A percentile compares a stretch with the other conserved stretches of the same genome.
phyloP scores from a whole-genome alignment of 1,140 invertebrate species.

The Spodoptera litura region DNA sequence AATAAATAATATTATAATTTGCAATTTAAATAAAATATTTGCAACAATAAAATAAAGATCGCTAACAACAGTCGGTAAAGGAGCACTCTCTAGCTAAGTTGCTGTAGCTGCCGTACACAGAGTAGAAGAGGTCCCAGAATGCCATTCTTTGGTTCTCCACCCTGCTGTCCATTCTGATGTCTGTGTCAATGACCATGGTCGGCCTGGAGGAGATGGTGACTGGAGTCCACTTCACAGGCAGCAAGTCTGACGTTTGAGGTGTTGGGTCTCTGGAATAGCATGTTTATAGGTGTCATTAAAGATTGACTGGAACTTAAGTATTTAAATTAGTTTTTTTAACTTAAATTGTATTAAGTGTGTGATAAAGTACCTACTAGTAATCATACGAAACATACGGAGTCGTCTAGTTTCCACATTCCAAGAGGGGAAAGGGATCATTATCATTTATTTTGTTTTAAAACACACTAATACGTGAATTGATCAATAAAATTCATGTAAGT shows the following conservation, averaged over 20 bases:
- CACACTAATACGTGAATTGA: too few relatives aligned
- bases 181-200: slow-evolving; percentile 69
- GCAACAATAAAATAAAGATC: slow-evolving; percentile 20
- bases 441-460: background rate
- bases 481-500: too few relatives aligned
- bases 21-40: background rate
- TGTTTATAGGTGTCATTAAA: too few relatives aligned
- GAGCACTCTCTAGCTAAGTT: slow-evolving; percentile 55
- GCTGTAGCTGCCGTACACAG: slow-evolving; percentile 65
- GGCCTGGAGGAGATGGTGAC: slow-evolving; percentile 63
- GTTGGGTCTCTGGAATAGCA: slow-evolving; percentile 74
- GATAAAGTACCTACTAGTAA: too few relatives aligned
- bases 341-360: background rate
- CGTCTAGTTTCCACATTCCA: too few relatives aligned
- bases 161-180: slow-evolving; percentile 64
- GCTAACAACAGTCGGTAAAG: slow-evolving; percentile 26
- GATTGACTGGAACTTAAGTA: too few relatives aligned
- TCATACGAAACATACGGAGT: too few relatives aligned
- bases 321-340: background rate
- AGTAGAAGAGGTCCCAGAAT: slow-evolving; percentile 79
- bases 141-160: slow-evolving; percentile 73
- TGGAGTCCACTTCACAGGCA: slow-evolving; percentile 68
- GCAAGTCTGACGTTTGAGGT: slow-evolving; percentile 59
- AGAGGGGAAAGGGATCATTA: background rate
- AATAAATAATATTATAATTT: background rate